Evolutionary conservation across 2,888 invertebrate genomes (phyloP), one percentile per base, ranked within the genome.

Genomic region (Andrena haemorrhoa): DNA sequence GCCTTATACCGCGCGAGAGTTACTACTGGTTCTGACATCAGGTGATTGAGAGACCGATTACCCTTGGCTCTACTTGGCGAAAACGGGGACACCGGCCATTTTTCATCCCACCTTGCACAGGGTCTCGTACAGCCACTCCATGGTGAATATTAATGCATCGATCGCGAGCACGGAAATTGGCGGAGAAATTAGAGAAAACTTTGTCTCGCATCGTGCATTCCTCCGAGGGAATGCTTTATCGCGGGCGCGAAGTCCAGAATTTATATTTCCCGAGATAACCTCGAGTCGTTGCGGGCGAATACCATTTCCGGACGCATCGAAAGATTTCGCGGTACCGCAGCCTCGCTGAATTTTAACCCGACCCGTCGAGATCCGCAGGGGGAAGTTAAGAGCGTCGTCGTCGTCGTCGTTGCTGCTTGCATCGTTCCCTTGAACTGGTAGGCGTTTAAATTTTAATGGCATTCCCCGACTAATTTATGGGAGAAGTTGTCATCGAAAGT

Each of bases 1-100:
- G 65, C 68, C 47, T 60, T 53, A 47, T 23, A 75, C 31, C 75
- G 58, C 53, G 56, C 53, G 49, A 47, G 63, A 68, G 69, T 74
- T 70, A n/a, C 58, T 56, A 70, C 60, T 79, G 70, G 71, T 35
- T 69, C 64, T 82, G 74, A 85, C 85, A 71, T 64, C 49, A 26
- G 23, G 65, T 79, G 79, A 82, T 85, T 51, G 82, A 85, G 77
- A 77, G 79, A 79, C 41, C 75, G 82, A 76, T 82, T 77, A 82
- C 79, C 63, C 79, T 82, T 76, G 70, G 71, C 74, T 84, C 72
- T 61, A 8, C 60, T 58, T n/a, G 47, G 63, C 56, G 66, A 70
- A 70, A 84, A 80, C 69, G 77, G 41, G 76, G 72, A 74, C 72
- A 53, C 68, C 33, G 60, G 75, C 79, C 85, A 79, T 82, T 85